Evolutionary conservation across 1,140 invertebrate species (phyloP).

Genomic region (Drosophila fuyamai): DNA sequence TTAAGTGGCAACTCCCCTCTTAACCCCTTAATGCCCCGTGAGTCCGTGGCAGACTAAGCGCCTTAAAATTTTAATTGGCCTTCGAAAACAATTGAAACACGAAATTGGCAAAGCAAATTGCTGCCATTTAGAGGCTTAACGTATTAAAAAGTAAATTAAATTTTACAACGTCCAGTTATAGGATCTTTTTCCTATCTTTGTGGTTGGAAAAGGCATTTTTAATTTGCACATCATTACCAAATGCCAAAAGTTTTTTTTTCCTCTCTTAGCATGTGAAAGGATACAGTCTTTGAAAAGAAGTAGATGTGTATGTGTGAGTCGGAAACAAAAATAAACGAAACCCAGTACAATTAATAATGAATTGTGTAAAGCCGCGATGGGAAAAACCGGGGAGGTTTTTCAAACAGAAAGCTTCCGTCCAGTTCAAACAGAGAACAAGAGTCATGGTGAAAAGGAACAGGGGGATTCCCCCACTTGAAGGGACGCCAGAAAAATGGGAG

Average conservation of each 20-base stretch:
- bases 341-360: slow-evolving; percentile 82
- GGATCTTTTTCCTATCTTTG: not conserved
- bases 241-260: slow-evolving; percentile 27
- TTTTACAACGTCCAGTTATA: slow-evolving; percentile 1
- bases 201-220: slow-evolving; percentile 64
- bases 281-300: slow-evolving; percentile 39
- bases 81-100: slow-evolving; percentile 67
- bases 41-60: slow-evolving; percentile 24
- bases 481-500: slow-evolving; percentile 14
- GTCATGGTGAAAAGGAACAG: slow-evolving; percentile 4
- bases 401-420: slow-evolving; percentile 35
- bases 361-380: slow-evolving; percentile 74
- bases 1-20: slow-evolving; percentile 58
- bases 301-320: slow-evolving; percentile 10
- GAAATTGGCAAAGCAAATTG: slow-evolving; percentile 49
- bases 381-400: not conserved
- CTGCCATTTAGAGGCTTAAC: slow-evolving; percentile 32
- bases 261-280: slow-evolving; percentile 54
- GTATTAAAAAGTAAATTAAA: slow-evolving; percentile 14
- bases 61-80: slow-evolving; percentile 76
- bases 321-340: slow-evolving; percentile 35
- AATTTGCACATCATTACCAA: slow-evolving; percentile 73
- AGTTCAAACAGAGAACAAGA: slow-evolving; percentile 35
- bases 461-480: slow-evolving; percentile 37
- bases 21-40: slow-evolving; percentile 1